Base-by-base conservation (phyloP, 2,113 vertebrate species). In the Xenopus borealis region DNA sequence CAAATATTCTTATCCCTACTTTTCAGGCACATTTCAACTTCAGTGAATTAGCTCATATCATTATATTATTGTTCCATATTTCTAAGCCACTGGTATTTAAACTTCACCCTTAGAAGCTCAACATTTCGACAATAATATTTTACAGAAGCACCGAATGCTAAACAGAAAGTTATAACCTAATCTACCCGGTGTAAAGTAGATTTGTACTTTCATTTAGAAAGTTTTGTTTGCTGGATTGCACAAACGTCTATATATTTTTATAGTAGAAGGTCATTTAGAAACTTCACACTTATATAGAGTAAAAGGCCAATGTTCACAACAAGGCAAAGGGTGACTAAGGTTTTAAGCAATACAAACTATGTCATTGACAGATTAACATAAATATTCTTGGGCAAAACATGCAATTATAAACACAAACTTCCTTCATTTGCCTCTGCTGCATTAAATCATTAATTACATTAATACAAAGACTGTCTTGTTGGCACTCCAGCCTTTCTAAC, bases 391-490 rank as follows among this genome's bases (percentile, higher is more conserved):
- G 10, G 80, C 81, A 82, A 83, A 83, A 81, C 84, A 85, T 82
- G 87, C 82, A 87, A 89, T 92, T 89, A 82, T 83, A 87, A 75
- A 85, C 78, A 80, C 10, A 71, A 45, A 20, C 69, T 79, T 88
- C 82, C 87, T 86, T 86, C 86, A 83, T 80, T 81, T 23, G 79
- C 75, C 73, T 80, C 72, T 62, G 83, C 80, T 81, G 80, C 2
- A 82, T 86, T 84, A 82, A 69, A 1, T 83, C 72, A 80, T 88
- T 91, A 88, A 90, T 92, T 88, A 88, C 88, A 89, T 87, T 85
- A 88, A 85, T 86, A 92, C 89, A 90, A 91, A 91, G 89, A 83
- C 82, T 64, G 83, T 86, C 79, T 90, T 91, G 90, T 91, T 88
- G 86, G 80, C 79, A 30, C 79, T 80, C 82, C 75, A 50, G 84